Evolutionary conservation across 2,113 vertebrate genomes (phyloP), one percentile per base, ranked within the genome.

Genomic region (Oryzias javanicus): DNA sequence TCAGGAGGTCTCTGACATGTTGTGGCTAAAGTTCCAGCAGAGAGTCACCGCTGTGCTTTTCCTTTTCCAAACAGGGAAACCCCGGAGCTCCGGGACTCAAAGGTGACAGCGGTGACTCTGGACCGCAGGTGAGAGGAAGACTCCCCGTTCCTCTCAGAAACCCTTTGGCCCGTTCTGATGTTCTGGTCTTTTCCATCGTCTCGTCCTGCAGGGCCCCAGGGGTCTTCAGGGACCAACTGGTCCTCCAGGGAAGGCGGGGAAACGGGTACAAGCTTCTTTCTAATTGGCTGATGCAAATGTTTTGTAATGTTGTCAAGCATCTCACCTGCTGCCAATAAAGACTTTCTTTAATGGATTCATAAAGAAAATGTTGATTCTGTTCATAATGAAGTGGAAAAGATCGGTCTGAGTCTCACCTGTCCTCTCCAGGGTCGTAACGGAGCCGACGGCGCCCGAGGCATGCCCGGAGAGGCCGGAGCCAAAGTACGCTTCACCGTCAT

Each of bases 391-490:
- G 53, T 65, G 42, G 66, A 46, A 10, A 53, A 25, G 60, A 27
- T 4, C 6, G 2, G 4, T 47, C 7, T n/a, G 17, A 8, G 45
- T 19, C 16, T 22, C 5, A n/a, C 22, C 22, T 71, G 5, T 71
- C 57, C 76, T 17, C 27, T 63, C 14, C 74, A 99, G 97, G 97
- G 97, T 64, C 96, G 96, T 18, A 90, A 95, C 3, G 97, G 97
- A 78, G 92, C 95, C 22, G 97, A 99, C 25, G 97, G 97, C 51
- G 90, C 94, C 62, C 91, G 97, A 91, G 96, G 97, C 77, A 94
- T 97, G 90, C 96, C 97, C 4, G 97, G 97, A 85, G 94, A 98
- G 79, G 58, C 93, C 2, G 96, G 97, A 12, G 45, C 83, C 51
- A 99, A 99, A 94, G 97, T 96, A 85, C 78, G 77, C 48, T 2